phyloP scores from a whole-genome alignment of 2,113 vertebrate species.

The Micronycteris hirsuta region DNA sequence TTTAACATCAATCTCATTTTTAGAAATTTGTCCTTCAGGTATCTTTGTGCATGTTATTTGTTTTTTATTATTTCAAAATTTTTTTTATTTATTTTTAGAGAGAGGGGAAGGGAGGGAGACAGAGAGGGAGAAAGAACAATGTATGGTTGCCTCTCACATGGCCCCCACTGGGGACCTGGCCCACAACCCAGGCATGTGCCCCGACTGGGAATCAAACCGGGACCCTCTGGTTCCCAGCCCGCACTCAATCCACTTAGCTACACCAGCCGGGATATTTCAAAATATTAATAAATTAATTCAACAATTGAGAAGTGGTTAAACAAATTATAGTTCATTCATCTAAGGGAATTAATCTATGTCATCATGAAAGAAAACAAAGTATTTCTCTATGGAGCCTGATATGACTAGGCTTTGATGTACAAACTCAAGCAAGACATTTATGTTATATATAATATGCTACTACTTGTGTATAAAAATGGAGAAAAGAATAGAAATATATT shows the following conservation, averaged over 20 bases:
- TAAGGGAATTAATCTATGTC: not conserved
- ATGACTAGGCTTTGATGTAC: not conserved
- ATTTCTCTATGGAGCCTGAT: too few species aligned
- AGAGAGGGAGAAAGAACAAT: too few species aligned
- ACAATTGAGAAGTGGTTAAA: not conserved
- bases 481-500: not conserved
- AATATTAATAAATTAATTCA: not conserved
- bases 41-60: not conserved
- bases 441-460: not conserved
- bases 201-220: too few species aligned
- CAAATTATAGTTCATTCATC: not conserved
- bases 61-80: not conserved
- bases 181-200: too few species aligned
- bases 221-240: too few species aligned
- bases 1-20: not conserved
- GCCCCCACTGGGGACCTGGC: too few species aligned
- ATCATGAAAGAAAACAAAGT: not conserved
- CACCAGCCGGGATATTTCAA: too few species aligned
- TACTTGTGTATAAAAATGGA: not conserved
- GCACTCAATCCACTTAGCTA: too few species aligned
- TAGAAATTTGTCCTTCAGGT: not conserved
- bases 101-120: too few species aligned
- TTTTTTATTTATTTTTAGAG: too few species aligned
- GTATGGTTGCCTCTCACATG: too few species aligned
- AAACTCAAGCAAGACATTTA: too few species aligned